These are phyloP conservation scores for Dermolepida albohirtum DNA, from an alignment of 2,888 invertebrate genomes.

Conservation along the genomic window DNA sequence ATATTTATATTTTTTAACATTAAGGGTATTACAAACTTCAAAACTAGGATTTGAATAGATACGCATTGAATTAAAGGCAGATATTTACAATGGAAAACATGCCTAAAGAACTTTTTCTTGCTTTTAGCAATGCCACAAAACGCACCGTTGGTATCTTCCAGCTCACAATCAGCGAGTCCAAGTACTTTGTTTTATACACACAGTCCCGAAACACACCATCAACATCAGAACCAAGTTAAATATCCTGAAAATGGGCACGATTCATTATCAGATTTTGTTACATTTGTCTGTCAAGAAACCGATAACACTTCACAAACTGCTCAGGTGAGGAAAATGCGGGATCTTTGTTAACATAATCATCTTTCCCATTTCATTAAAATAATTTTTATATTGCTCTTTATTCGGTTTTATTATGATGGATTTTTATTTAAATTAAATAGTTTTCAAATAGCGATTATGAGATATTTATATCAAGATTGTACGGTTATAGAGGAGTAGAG, in stretches of 20 bases:
- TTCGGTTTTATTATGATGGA: too few species aligned
- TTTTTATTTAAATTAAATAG: too few species aligned
- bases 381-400: too few species aligned
- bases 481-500: too few species aligned
- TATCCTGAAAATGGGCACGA: conserved; percentile 91
- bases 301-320: conserved; percentile 80
- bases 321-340: conserved; percentile 69
- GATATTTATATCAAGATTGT: too few species aligned
- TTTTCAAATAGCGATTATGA: too few species aligned
- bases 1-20: too few species aligned
- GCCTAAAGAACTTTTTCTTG: conserved; percentile 3
- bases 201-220: conserved; percentile 68
- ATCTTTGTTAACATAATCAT: background rate
- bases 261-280: conserved; percentile 95
- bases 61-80: too few species aligned
- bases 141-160: conserved; percentile 67
- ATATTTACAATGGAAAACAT: background rate
- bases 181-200: conserved; percentile 69
- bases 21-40: too few species aligned
- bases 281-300: conserved; percentile 96
- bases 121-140: conserved; percentile 67
- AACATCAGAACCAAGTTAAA: conserved; percentile 69
- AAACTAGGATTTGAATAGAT: too few species aligned
- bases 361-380: background rate
- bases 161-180: conserved; percentile 68